Conservation (phyloP, 2,113 vertebrate species). For the Cynopterus brachyotis region DNA sequence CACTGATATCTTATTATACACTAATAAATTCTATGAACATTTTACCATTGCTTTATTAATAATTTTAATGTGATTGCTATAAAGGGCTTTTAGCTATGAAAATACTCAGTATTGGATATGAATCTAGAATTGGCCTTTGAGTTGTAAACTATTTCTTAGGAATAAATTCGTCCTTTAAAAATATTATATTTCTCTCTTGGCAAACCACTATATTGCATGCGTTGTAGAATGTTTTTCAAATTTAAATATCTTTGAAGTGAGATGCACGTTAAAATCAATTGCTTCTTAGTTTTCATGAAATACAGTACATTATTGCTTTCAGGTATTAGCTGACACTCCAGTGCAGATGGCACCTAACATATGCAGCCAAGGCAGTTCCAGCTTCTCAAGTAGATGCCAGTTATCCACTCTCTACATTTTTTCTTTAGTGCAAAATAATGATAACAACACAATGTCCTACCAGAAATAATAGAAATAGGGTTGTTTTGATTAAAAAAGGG, state of each 20-base stretch:
- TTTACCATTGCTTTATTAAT: slow-evolving; percentile 20
- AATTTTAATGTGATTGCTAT: neutral
- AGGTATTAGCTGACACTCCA: neutral
- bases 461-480: neutral
- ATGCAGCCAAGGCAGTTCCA: neutral
- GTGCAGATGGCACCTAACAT: neutral
- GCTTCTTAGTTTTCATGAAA: neutral
- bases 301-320: neutral
- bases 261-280: neutral
- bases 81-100: neutral
- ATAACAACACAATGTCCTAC: neutral
- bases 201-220: neutral
- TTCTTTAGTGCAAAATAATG: neutral
- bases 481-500: slow-evolving; percentile 3
- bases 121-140: neutral
- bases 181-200: neutral
- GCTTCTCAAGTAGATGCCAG: neutral
- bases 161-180: slow-evolving; percentile 27
- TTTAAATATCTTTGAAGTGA: slow-evolving; percentile 3
- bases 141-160: neutral
- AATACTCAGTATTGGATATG: neutral
- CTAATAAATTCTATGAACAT: neutral
- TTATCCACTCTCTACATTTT: neutral
- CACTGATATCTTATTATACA: neutral
- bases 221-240: neutral